These are phyloP conservation scores for Parauchenoglanis punctatus DNA, from an alignment of 2,797 vertebrate genomes.

Conservation along the genomic window DNA sequence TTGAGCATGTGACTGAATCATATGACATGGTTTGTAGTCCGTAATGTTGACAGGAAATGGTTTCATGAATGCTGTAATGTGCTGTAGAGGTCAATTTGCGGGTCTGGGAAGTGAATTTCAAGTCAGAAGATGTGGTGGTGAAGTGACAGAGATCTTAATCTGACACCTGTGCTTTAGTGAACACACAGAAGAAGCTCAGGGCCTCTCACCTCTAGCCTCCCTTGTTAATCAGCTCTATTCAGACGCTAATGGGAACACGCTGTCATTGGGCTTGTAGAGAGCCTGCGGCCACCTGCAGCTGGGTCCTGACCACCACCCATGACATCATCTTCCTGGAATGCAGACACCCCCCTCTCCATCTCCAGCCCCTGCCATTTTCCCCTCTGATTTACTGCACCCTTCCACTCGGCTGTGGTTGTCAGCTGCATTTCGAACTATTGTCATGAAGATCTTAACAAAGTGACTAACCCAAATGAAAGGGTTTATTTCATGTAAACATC, in stretches of 20 bases:
- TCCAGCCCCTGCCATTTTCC: conserved; percentile 18
- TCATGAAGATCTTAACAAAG: neutral
- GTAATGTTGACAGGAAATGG: neutral
- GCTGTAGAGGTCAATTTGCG: neutral
- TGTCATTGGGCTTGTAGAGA: conserved; percentile 64
- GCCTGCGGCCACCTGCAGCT: conserved; percentile 74
- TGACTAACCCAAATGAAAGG: conserved; percentile 18
- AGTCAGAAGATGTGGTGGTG: neutral
- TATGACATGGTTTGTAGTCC: neutral
- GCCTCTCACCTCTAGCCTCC: conserved; percentile 51
- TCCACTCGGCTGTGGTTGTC: conserved; percentile 11
- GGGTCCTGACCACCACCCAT: conserved; percentile 59
- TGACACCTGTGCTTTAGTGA: conserved; percentile 37
- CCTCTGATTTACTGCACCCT: conserved; percentile 20
- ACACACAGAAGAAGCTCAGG: conserved; percentile 10
- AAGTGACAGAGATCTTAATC: neutral
- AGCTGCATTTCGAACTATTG: neutral
- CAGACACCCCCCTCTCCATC: neutral
- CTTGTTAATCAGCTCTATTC: conserved; percentile 70
- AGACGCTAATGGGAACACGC: conserved; percentile 70
- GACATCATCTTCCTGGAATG: conserved; percentile 63
- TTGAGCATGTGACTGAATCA: neutral
- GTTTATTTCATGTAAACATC: conserved; percentile 13
- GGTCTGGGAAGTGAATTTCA: neutral
- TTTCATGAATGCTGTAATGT: neutral